Conservation (phyloP, 1,140 invertebrate genomes). For the Diorhabda elongata region DNA sequence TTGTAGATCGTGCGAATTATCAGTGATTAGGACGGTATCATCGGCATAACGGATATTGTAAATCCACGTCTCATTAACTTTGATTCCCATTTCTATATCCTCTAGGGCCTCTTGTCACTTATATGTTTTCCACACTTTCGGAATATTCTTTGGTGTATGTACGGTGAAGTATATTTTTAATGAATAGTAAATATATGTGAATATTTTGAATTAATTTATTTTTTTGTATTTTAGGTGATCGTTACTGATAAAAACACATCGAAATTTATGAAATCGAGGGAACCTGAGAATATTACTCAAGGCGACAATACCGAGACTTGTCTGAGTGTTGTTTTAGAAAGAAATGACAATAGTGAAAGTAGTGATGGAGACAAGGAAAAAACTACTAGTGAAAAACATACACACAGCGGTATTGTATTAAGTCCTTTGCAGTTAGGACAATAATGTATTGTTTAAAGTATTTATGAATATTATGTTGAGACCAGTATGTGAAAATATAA, state of each 20-base stretch:
- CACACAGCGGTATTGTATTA: conserved; percentile 49
- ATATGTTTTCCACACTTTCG: no score
- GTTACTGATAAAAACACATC: conserved; percentile 29
- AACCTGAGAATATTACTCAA: conserved; percentile 33
- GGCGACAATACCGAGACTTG: conserved; percentile 31
- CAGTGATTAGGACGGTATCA: conserved; percentile 23
- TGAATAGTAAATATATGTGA: no score
- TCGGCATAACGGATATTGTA: conserved; percentile 32
- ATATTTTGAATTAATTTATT: background rate
- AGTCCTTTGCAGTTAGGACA: conserved; percentile 50
- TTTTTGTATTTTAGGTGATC: conserved; percentile 10
- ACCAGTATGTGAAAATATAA: background rate
- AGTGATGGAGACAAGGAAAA: conserved; percentile 19
- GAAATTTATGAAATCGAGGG: conserved; percentile 42
- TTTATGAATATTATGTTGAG: background rate
- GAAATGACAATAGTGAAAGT: conserved; percentile 35
- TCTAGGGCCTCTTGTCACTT: conserved; percentile 18
- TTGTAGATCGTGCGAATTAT: no score
- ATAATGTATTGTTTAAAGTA: conserved; percentile 30
- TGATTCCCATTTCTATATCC: conserved; percentile 16
- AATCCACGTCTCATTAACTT: conserved; percentile 25
- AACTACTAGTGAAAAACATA: conserved; percentile 31
- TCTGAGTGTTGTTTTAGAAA: conserved; percentile 41
- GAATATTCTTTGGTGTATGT: no score
- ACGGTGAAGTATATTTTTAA: no score